These are phyloP conservation scores for Channa argus DNA, from an alignment of 2,113 vertebrate genomes.

Conservation along the genomic window DNA sequence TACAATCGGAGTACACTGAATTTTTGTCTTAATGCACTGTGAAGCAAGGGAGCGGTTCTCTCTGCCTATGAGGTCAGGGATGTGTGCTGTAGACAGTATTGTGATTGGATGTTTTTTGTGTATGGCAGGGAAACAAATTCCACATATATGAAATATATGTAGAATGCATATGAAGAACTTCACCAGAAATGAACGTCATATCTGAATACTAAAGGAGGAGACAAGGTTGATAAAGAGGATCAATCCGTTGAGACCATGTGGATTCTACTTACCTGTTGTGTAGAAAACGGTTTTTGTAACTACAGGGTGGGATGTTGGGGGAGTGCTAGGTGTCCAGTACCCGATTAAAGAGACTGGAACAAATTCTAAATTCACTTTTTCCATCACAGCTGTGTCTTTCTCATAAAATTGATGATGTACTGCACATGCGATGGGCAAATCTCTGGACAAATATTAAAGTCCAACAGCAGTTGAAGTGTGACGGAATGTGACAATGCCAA, in stretches of 20 bases:
- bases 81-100: conserved; percentile 61
- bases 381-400: conserved; percentile 60
- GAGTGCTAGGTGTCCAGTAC: conserved; percentile 59
- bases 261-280: conserved; percentile 45
- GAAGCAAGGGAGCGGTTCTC: conserved; percentile 79
- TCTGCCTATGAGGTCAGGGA: conserved; percentile 73
- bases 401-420: conserved; percentile 37
- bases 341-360: conserved; percentile 66
- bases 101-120: conserved; percentile 66
- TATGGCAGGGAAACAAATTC: conserved; percentile 72
- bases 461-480: conserved; percentile 46
- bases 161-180: conserved; percentile 76
- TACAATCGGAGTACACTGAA: conserved; percentile 86
- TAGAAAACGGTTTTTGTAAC: conserved; percentile 42
- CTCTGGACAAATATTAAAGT: conserved; percentile 35
- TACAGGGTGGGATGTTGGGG: conserved; percentile 54
- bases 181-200: conserved; percentile 58
- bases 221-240: conserved; percentile 67
- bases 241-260: conserved; percentile 61
- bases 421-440: conserved; percentile 47
- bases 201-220: conserved; percentile 57
- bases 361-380: conserved; percentile 53
- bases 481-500: conserved; percentile 53
- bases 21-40: conserved; percentile 88
- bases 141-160: conserved; percentile 74